These are phyloP conservation scores for Hesperia comma DNA, from an alignment of 2,888 invertebrate species.

Conservation along the genomic window DNA sequence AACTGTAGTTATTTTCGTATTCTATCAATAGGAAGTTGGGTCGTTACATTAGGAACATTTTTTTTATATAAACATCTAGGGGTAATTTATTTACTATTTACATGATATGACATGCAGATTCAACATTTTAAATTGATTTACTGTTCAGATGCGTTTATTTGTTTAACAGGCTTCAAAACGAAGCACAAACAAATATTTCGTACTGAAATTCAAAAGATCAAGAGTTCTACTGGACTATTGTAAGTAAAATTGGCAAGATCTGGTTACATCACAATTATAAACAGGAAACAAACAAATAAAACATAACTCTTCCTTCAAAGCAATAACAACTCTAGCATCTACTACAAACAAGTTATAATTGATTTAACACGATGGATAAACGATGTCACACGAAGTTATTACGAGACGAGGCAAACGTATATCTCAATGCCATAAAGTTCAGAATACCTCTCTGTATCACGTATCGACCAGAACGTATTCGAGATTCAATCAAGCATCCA, in stretches of 20 bases:
- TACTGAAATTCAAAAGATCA: too few relatives aligned
- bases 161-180: too few relatives aligned
- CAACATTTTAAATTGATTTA: too few relatives aligned
- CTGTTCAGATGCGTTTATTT: too few relatives aligned
- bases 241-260: neutral
- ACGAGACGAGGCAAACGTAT: conserved; percentile 19
- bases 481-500: conserved; percentile 40
- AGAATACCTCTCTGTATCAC: neutral
- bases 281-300: neutral
- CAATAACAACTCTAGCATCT: conserved; percentile 5
- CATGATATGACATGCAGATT: too few relatives aligned
- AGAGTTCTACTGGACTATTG: neutral
- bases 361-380: neutral
- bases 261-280: neutral
- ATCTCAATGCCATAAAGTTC: neutral
- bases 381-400: neutral
- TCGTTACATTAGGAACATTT: too few relatives aligned
- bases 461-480: neutral
- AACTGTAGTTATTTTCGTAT: too few relatives aligned
- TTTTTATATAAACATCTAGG: too few relatives aligned
- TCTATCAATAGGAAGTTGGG: too few relatives aligned
- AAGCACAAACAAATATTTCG: too few relatives aligned
- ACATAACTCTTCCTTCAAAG: neutral
- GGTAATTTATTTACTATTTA: too few relatives aligned
- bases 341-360: neutral